Evolutionary conservation across 2,113 vertebrate species (phyloP).

Genomic region (Corapipo altera): DNA sequence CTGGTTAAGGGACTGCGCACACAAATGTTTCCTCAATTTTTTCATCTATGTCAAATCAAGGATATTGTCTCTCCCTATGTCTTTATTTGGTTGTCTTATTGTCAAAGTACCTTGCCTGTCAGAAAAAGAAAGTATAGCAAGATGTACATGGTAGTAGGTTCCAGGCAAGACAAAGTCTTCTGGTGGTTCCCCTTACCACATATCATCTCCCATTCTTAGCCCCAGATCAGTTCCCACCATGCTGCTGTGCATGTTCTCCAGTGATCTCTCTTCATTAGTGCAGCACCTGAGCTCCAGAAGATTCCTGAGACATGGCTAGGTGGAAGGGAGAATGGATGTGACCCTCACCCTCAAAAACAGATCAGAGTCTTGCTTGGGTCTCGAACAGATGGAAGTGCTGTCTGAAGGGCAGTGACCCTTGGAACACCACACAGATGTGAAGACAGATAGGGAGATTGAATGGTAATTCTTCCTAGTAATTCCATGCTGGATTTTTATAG

Average conservation of each 20-base stretch:
- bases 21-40: background rate
- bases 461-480: slow-evolving; percentile 11
- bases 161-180: background rate
- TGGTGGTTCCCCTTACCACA: background rate
- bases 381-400: background rate
- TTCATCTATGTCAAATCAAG: background rate
- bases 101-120: background rate
- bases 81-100: background rate
- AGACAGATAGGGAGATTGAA: background rate
- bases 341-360: background rate
- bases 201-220: background rate
- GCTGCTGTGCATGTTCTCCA: background rate
- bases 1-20: background rate
- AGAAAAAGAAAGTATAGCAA: background rate
- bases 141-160: background rate
- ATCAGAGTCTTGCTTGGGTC: background rate
- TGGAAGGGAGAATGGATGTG: background rate
- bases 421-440: background rate
- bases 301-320: background rate
- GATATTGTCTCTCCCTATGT: background rate
- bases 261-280: background rate
- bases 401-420: background rate
- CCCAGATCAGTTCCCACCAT: background rate
- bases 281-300: background rate
- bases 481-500: background rate